phyloP scores from a whole-genome alignment of 1,140 invertebrate genomes.

The Zeugodacus cucurbitae region DNA sequence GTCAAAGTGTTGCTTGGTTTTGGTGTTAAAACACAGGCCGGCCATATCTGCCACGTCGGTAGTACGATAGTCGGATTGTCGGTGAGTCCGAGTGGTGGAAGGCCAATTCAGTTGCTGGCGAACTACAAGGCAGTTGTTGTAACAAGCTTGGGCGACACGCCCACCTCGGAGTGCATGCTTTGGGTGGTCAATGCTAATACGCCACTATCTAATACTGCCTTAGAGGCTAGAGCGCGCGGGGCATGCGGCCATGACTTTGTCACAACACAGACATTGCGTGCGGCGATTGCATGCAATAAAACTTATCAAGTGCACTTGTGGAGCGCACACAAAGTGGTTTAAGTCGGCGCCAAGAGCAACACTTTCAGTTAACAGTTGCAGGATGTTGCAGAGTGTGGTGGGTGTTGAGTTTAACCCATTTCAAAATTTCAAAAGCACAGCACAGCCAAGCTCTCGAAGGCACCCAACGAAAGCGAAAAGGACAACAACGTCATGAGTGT shows the following conservation, averaged over 20 bases:
- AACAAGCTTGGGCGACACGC: conserved; percentile 4
- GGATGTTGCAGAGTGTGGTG: neutral
- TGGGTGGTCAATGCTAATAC: neutral
- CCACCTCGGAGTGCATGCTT: neutral
- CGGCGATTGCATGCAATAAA: conserved; percentile 26
- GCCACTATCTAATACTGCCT: neutral
- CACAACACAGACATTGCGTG: neutral
- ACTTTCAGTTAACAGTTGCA: neutral
- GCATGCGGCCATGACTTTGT: neutral
- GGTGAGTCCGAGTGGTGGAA: neutral
- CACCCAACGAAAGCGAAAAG: neutral
- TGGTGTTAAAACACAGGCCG: no score
- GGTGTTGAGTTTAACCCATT: neutral
- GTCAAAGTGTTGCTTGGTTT: neutral
- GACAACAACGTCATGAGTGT: neutral
- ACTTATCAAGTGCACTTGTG: conserved; percentile 19
- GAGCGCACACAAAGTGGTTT: neutral
- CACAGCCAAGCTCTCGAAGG: neutral
- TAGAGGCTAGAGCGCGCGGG: no score
- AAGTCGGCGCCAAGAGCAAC: conserved; percentile 33
- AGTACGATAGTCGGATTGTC: no score
- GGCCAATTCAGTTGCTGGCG: neutral
- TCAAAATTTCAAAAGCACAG: no score
- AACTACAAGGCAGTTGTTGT: neutral
- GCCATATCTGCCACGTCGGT: no score